These are phyloP conservation scores for Chrysodeixis includens DNA, from an alignment of 2,888 invertebrate genomes.

Conservation along the genomic window DNA sequence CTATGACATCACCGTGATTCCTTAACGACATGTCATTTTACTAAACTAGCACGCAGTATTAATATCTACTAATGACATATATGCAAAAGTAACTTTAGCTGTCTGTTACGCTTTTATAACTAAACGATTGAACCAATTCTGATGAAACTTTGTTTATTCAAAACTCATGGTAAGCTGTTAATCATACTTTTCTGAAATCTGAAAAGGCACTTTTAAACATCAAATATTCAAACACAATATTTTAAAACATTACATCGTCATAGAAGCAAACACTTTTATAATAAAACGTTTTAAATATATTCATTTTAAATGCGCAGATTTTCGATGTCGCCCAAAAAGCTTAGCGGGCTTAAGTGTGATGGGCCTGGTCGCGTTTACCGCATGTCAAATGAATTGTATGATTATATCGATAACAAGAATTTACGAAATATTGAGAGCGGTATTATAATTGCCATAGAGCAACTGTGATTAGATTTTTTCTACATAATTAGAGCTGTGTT, in stretches of 20 bases:
- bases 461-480: no score
- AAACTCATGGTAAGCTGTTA: no score
- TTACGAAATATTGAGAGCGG: not conserved
- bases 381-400: slow-evolving; percentile 5
- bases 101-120: no score
- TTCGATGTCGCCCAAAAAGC: not conserved
- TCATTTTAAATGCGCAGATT: not conserved
- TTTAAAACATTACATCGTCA: not conserved
- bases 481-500: no score
- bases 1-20: not conserved
- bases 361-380: not conserved
- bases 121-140: no score
- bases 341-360: not conserved
- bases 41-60: no score
- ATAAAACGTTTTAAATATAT: not conserved
- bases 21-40: not conserved
- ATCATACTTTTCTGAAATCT: no score
- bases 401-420: not conserved
- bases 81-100: no score
- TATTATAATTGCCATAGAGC: not conserved
- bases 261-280: not conserved
- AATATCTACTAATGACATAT: no score
- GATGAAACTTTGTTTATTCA: no score
- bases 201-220: no score
- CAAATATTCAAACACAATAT: no score